Percentiles rank a stretch among this genome's conserved stretches.
Evolutionary conservation across 2,113 vertebrate genomes (phyloP).

Genomic region (Rhagologus leucostigma): DNA sequence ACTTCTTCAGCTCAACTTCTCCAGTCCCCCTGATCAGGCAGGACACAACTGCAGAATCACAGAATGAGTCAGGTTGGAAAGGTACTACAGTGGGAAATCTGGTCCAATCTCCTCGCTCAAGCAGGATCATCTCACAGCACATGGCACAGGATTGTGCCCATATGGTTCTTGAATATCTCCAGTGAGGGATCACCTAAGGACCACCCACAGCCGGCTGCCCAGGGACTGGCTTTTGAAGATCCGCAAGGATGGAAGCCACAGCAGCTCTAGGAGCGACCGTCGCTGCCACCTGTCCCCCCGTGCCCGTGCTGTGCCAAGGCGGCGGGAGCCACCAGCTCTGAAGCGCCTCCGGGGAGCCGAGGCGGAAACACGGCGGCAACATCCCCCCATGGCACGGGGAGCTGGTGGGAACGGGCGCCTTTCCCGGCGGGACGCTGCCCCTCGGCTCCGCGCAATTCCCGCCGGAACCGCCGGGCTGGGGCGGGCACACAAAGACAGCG

Average conservation of each 20-base stretch:
- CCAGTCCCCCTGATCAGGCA: not conserved
- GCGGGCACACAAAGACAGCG: not conserved
- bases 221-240: not conserved
- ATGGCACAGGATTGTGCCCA: fast-evolving
- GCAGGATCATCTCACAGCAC: not conserved
- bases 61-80: not conserved
- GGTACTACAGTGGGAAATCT: not conserved
- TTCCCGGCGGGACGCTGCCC: too few species aligned
- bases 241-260: not conserved
- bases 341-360: not conserved
- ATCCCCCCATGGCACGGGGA: too few species aligned
- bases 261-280: not conserved
- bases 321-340: not conserved
- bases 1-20: not conserved
- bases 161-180: not conserved
- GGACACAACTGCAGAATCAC: not conserved
- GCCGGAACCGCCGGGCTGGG: not conserved
- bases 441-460: not conserved
- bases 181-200: not conserved
- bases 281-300: not conserved
- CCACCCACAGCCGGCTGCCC: not conserved
- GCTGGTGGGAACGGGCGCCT: fast-evolving
- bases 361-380: too few species aligned
- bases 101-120: not conserved
- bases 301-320: not conserved